Base-by-base conservation (phyloP, 2,888 invertebrate genomes). In the Mesopsocus fuscifrons region DNA sequence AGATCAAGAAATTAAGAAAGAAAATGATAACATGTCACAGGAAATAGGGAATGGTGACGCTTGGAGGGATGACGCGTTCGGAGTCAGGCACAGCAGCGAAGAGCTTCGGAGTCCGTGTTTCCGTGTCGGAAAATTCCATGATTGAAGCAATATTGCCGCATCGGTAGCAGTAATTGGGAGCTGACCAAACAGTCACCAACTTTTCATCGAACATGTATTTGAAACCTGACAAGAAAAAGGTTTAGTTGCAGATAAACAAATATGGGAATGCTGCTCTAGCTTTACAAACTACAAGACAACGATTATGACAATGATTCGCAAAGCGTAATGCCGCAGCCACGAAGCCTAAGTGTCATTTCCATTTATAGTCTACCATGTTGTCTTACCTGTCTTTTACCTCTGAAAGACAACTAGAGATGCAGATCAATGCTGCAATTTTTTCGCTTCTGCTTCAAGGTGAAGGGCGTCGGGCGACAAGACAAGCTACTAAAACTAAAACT, bases 111-210 rank as follows among this genome's bases (percentile, higher is more conserved):
- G 72, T 71, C 57, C 79, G 74, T 51, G 78, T 74, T 50, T 83
- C 79, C 5, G 77, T 74, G 47, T 78, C 74, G 47, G 74, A 71
- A 59, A 98, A 89, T 60, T 84, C 81, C 57, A 98, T 67, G 54
- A 99, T 95, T 41, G 97, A 91, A 3, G 98, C 98, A 44, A 94
- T 80, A 61, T 98, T 99, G 38, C 97, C 98, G 59, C 98, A 98
- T 20, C 98, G 78, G 61, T 98, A 99, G 64, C 98, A 99, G 63
- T 98, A 99, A 66, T 98, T 99, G 3, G 98, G 98, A 3, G 98
- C 98, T 13, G 97, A 94, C 92, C 98, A 99, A 2, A 99, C 91
- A 0, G 98, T 99, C 26, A 97, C 94, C 53, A 98, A 66, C 59
- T 87, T 83, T 54, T 92, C 83, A 57, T 94, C 82, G 63, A 98